phyloP scores from a whole-genome alignment of 1,140 invertebrate genomes.

The Drosophila santomea region DNA sequence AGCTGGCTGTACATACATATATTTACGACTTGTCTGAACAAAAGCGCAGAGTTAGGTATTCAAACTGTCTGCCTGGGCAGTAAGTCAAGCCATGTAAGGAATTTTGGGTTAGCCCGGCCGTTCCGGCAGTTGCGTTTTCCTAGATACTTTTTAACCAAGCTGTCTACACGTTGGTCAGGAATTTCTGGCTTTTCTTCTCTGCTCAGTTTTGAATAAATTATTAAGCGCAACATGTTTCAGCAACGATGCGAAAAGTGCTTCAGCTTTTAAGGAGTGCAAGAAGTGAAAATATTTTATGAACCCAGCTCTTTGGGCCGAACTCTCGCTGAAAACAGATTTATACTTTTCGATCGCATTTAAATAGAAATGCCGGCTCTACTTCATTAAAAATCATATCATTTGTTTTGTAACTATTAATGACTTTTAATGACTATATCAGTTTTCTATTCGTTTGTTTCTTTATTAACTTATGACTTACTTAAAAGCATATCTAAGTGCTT shows the following conservation, averaged over 20 bases:
- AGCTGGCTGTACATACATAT: slow-evolving; percentile 35
- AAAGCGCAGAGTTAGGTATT: slow-evolving; percentile 24
- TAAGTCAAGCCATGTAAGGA: slow-evolving; percentile 44
- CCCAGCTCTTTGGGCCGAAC: neutral
- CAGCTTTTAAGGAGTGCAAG: slow-evolving; percentile 20
- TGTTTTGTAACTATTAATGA: too few species aligned
- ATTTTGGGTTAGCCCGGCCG: slow-evolving; percentile 47
- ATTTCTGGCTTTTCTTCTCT: slow-evolving; percentile 70
- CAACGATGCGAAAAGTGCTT: slow-evolving; percentile 43
- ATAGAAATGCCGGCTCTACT: too few species aligned
- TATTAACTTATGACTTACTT: too few species aligned
- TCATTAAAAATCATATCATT: too few species aligned
- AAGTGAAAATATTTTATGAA: slow-evolving; percentile 56
- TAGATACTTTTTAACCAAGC: slow-evolving; percentile 3
- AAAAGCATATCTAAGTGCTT: too few species aligned
- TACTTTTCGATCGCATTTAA: too few species aligned
- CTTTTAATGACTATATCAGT: too few species aligned
- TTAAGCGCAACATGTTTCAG: slow-evolving; percentile 42
- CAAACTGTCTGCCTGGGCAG: slow-evolving; percentile 57
- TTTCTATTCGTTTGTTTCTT: too few species aligned
- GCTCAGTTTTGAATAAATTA: slow-evolving; percentile 58
- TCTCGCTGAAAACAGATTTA: too few species aligned
- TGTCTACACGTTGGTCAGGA: slow-evolving; percentile 74
- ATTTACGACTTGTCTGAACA: slow-evolving; percentile 64
- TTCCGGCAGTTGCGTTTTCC: slow-evolving; percentile 52